phyloP scores from a whole-genome alignment of 2,797 vertebrate genomes.

The Neoniphon sammara region DNA sequence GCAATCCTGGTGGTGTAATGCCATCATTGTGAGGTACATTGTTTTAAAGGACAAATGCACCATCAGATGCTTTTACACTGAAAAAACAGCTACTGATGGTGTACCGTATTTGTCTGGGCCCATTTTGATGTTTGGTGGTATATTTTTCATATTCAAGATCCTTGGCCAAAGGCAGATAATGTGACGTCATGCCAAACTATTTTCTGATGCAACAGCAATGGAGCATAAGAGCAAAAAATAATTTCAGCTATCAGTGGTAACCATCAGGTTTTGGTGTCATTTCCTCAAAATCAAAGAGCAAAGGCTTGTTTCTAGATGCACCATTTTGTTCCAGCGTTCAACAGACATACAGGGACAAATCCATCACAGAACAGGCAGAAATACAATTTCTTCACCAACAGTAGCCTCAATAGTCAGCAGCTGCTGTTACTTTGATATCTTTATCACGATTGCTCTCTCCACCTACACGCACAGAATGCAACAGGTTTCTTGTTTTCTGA shows the following conservation, averaged over 20 bases:
- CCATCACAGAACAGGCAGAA: too few species aligned
- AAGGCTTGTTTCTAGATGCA: too few species aligned
- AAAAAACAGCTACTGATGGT: too few species aligned
- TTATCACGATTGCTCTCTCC: not conserved
- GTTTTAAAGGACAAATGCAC: not conserved
- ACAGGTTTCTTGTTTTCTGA: slow-evolving; percentile 5
- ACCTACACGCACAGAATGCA: not conserved
- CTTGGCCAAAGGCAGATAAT: not conserved
- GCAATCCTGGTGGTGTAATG: not conserved
- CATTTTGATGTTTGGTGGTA: slow-evolving; percentile 17
- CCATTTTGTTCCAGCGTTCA: too few species aligned
- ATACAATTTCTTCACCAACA: too few species aligned
- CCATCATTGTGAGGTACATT: not conserved
- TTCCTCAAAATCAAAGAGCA: too few species aligned
- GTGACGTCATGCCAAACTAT: slow-evolving; percentile 22
- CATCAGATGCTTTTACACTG: too few species aligned
- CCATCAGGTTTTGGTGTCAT: too few species aligned
- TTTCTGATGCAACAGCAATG: slow-evolving; percentile 8
- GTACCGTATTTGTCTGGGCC: slow-evolving; percentile 17
- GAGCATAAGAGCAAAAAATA: slow-evolving; percentile 16
- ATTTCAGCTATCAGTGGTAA: slow-evolving; percentile 13
- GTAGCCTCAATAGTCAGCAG: slow-evolving; percentile 4
- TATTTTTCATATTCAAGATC: slow-evolving; percentile 34
- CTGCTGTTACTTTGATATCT: slow-evolving; percentile 13
- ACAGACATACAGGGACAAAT: too few species aligned